phyloP scores from a whole-genome alignment of 2,888 invertebrate genomes.

The Acrobasis suavella region DNA sequence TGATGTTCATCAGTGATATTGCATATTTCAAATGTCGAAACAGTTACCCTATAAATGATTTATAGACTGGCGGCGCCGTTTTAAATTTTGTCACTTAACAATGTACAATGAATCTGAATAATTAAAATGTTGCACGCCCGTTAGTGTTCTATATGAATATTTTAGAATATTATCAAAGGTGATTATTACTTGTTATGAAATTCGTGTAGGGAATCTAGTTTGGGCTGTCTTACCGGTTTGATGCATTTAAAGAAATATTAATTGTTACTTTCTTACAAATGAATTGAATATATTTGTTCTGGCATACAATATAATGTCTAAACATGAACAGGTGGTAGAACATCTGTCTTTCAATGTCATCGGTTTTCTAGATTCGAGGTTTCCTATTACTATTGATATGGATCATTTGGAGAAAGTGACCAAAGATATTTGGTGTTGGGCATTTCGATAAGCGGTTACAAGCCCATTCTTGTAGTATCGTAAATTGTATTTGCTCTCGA shows the following conservation, averaged over 20 bases:
- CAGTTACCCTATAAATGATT: slow-evolving; percentile 75
- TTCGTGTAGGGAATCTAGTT: slow-evolving; percentile 33
- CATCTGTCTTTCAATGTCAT: neutral
- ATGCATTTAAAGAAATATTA: slow-evolving; percentile 3
- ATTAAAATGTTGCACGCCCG: slow-evolving; percentile 50
- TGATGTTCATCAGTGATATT: slow-evolving; percentile 49
- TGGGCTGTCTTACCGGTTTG: slow-evolving; percentile 31
- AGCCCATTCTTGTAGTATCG: slow-evolving; percentile 60
- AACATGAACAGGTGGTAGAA: neutral
- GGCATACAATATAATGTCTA: neutral
- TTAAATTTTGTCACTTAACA: slow-evolving; percentile 67
- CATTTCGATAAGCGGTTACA: slow-evolving; percentile 57
- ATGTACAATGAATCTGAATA: slow-evolving; percentile 63
- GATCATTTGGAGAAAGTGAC: slow-evolving; percentile 56
- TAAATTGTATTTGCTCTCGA: slow-evolving; percentile 63
- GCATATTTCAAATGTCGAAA: slow-evolving; percentile 63
- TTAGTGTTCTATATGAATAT: slow-evolving; percentile 45
- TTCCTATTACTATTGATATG: slow-evolving; percentile 33
- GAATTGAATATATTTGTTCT: neutral
- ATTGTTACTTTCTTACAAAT: slow-evolving; percentile 3
- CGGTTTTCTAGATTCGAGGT: slow-evolving; percentile 1
- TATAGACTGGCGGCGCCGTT: slow-evolving; percentile 61
- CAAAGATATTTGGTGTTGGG: slow-evolving; percentile 52
- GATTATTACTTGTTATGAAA: slow-evolving; percentile 37
- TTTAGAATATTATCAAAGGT: slow-evolving; percentile 41